These are phyloP conservation scores for Trisateles emortualis DNA, from an alignment of 2,888 invertebrate species.

Conservation along the genomic window DNA sequence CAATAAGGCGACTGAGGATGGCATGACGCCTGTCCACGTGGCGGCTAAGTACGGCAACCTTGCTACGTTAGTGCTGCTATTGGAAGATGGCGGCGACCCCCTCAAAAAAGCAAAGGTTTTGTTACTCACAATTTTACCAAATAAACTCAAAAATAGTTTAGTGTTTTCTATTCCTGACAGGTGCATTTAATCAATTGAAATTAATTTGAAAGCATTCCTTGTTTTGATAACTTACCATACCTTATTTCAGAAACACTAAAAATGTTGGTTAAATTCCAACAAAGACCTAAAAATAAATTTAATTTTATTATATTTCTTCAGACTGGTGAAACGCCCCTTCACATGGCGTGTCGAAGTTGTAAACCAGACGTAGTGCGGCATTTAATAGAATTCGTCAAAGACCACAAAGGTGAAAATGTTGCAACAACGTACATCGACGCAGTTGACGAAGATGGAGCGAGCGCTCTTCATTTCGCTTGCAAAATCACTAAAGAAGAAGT, in stretches of 20 bases:
- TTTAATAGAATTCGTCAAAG: slow-evolving; percentile 94
- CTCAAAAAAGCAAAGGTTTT: slow-evolving; percentile 96
- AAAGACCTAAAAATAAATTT: no score
- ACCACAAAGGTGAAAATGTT: slow-evolving; percentile 91
- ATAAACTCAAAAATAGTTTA: no score
- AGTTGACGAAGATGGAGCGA: slow-evolving; percentile 96
- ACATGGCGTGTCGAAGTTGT: slow-evolving; percentile 96
- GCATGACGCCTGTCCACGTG: slow-evolving; percentile 98
- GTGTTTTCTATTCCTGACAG: no score
- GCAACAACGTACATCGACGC: slow-evolving; percentile 95
- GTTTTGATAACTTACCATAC: no score
- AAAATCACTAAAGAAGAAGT: slow-evolving; percentile 95
- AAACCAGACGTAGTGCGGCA: slow-evolving; percentile 95
- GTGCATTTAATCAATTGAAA: no score
- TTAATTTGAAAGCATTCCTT: no score
- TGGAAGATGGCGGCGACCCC: slow-evolving; percentile 98
- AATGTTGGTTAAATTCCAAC: neutral
- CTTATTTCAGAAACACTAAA: no score
- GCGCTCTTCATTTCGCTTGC: slow-evolving; percentile 97
- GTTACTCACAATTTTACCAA: no score
- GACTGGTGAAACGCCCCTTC: slow-evolving; percentile 98
- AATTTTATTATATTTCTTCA: slow-evolving; percentile 61
- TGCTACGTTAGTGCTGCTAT: slow-evolving; percentile 93
- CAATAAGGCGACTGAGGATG: slow-evolving; percentile 97
- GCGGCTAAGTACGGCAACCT: slow-evolving; percentile 97